phyloP scores from a whole-genome alignment of 2,888 invertebrate species.

The Pegoplata infirma region DNA sequence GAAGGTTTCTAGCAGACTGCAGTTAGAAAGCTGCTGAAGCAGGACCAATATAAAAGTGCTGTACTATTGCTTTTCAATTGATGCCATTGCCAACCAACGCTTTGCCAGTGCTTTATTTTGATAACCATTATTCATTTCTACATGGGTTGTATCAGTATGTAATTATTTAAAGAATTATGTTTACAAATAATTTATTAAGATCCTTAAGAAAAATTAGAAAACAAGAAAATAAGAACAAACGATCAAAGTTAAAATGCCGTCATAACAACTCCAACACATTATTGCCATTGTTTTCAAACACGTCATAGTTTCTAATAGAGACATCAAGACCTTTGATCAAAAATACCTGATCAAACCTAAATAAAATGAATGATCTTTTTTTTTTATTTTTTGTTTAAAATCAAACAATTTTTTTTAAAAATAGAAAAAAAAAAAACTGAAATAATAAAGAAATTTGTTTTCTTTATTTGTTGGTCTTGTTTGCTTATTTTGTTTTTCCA shows the following conservation, averaged over 20 bases:
- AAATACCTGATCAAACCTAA: conserved; percentile 4
- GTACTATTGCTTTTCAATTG: too few relatives aligned
- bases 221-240: conserved; percentile 10
- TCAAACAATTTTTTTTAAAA: conserved; percentile 24
- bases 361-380: conserved; percentile 16
- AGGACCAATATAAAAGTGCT: too few relatives aligned
- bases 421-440: conserved; percentile 26
- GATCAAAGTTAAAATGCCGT: conserved; percentile 20
- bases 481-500: neutral
- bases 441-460: conserved; percentile 23
- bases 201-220: conserved; percentile 27
- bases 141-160: too few relatives aligned
- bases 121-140: too few relatives aligned
- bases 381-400: neutral
- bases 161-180: neutral
- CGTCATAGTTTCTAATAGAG: neutral
- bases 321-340: neutral
- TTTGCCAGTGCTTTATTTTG: too few relatives aligned
- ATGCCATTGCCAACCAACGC: too few relatives aligned
- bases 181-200: conserved; percentile 21
- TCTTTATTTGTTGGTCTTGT: conserved; percentile 14
- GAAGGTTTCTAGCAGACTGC: too few relatives aligned
- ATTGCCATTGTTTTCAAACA: neutral
- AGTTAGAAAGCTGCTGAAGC: too few relatives aligned
- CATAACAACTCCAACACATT: neutral